Conservation (phyloP, 1,140 invertebrate species). For the Bombus superbus region DNA sequence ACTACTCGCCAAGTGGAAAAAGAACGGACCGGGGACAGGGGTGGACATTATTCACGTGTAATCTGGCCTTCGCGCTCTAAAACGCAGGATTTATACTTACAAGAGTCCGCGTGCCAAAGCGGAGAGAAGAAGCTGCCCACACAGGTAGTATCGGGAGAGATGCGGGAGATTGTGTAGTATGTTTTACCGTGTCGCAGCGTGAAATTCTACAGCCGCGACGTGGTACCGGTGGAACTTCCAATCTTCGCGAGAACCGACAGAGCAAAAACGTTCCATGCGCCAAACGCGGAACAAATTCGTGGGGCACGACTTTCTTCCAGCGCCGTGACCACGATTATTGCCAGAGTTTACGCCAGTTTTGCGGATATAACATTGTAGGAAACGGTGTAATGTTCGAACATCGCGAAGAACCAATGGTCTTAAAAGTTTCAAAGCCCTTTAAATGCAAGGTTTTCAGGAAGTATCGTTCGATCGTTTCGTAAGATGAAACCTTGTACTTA, state of each 20-base stretch:
- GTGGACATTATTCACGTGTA: conserved; percentile 40
- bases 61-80: conserved; percentile 37
- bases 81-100: conserved; percentile 39
- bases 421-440: background rate
- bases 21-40: background rate
- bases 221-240: conserved; percentile 3
- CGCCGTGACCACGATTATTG: too few species aligned
- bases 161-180: conserved; percentile 10
- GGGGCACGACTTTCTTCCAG: background rate
- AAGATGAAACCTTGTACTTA: background rate
- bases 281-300: conserved; percentile 36
- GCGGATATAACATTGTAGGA: background rate
- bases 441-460: background rate
- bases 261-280: background rate
- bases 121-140: conserved; percentile 28
- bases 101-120: conserved; percentile 35
- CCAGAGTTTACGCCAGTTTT: background rate
- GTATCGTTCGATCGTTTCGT: too few species aligned
- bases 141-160: conserved; percentile 31
- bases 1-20: conserved; percentile 26
- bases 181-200: conserved; percentile 42
- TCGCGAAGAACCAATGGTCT: background rate
- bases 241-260: background rate
- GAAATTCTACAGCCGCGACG: conserved; percentile 23
- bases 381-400: background rate